phyloP scores from a whole-genome alignment of 2,888 invertebrate species.

The Euclidia mi region DNA sequence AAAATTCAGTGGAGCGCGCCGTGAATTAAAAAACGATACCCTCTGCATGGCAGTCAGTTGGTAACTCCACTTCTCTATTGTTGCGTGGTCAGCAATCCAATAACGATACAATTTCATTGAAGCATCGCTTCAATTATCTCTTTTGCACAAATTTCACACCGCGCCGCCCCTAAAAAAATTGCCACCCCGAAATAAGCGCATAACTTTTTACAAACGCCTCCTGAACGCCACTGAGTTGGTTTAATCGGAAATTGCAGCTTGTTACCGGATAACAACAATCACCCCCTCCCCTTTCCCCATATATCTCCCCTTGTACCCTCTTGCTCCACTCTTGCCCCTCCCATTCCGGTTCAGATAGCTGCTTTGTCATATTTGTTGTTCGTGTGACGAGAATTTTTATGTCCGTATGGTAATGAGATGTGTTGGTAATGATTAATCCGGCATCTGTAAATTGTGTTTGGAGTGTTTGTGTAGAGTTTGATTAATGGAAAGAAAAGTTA shows the following conservation, averaged over 20 bases:
- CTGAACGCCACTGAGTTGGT: constrained; percentile 40
- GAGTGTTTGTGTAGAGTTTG: too few species aligned
- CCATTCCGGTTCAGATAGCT: too few species aligned
- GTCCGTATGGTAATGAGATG: background rate
- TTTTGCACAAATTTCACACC: background rate
- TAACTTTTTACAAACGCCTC: constrained; percentile 34
- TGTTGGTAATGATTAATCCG: background rate
- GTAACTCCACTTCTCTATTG: too few species aligned
- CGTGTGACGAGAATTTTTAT: constrained; percentile 27
- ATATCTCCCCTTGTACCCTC: constrained; percentile 11
- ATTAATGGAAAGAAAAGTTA: too few species aligned
- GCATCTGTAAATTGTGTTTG: too few species aligned
- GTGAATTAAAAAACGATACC: too few species aligned
- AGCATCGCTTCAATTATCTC: too few species aligned
- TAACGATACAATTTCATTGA: too few species aligned
- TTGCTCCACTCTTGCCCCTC: too few species aligned
- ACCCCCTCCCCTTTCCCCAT: constrained; percentile 16
- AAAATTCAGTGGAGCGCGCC: too few species aligned
- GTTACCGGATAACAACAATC: constrained; percentile 52
- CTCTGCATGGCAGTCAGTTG: too few species aligned
- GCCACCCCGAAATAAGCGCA: constrained; percentile 4
- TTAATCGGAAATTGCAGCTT: constrained; percentile 61
- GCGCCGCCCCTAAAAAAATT: background rate
- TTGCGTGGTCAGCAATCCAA: too few species aligned
- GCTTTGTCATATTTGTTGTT: constrained; percentile 36